Base-by-base conservation (phyloP, 2,888 invertebrate genomes). In the Lithosia quadra region DNA sequence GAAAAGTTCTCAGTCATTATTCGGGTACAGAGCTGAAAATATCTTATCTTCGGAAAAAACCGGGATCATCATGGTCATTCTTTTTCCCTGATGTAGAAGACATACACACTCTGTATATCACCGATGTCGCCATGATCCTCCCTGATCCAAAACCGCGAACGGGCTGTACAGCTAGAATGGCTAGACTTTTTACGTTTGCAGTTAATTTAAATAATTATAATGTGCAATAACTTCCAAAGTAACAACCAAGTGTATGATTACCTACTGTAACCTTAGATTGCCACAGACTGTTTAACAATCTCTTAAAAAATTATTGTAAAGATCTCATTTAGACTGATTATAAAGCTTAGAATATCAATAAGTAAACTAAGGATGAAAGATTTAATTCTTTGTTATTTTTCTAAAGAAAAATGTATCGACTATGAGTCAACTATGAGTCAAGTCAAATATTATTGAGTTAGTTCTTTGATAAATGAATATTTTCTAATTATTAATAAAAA, bases 261-360 rank as follows among this genome's bases (percentile, higher is more conserved):
- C 15, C 15, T 24, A 11, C 13, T 57, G 9, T 57, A 57, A 57
- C 8, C 24, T 57, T 57, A 22, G 21, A 57, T 57, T 24, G 24
- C 24, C 57, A 57, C 2, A 57, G 57, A 57, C 57, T 57, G 24
- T 57, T 0, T 24, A 57, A 57, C 57, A 13, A 24, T 24, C 24
- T 57, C 24, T 24, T 24, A 57, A 4, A 57, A 57, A 57, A 24
- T 57, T 5, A 57, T 57, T 57, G 57, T 24, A 57, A 57, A 57
- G 11, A 24, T 11, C 2, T 57, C 22, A 57, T 57, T 57, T 24
- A 57, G 22, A 57, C 57, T 57, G 57, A 57, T 57, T 57, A 24
- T 57, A 24, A 24, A 22, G 33, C 43, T 43, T 8, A 18, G 13
- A 43, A 43, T 43, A 43, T 43, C 43, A 43, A 43, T 43, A 43